phyloP scores from a whole-genome alignment of 2,797 vertebrate genomes.

The Pogoniulus pusillus region DNA sequence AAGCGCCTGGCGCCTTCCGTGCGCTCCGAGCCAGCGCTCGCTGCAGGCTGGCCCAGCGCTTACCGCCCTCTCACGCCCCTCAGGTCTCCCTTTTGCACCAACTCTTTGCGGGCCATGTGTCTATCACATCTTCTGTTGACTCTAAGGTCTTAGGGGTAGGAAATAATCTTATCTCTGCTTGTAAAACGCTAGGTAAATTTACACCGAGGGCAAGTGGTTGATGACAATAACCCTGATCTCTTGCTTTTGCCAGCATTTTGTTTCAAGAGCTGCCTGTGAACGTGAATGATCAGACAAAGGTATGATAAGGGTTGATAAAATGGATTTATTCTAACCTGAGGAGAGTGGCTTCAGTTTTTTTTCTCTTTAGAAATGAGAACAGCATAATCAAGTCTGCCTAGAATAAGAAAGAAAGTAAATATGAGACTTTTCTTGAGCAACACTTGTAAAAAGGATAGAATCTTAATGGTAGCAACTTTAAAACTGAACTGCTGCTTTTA shows the following conservation, averaged over 20 bases:
- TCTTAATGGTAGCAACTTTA: too few relatives aligned
- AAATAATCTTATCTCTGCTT: constrained; percentile 3
- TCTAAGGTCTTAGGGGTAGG: background rate
- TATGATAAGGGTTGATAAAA: background rate
- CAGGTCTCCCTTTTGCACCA: background rate
- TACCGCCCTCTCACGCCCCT: background rate
- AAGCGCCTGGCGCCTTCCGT: background rate
- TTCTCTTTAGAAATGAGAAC: background rate
- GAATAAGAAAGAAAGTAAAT: background rate
- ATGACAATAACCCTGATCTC: background rate
- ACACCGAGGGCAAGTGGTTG: background rate
- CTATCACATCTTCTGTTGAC: background rate
- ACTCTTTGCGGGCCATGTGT: background rate
- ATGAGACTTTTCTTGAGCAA: background rate
- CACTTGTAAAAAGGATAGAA: background rate
- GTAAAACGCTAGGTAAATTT: constrained; percentile 19
- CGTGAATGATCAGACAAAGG: background rate
- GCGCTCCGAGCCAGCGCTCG: fast-evolving
- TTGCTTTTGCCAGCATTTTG: background rate
- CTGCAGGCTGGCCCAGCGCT: background rate
- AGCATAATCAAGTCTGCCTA: background rate
- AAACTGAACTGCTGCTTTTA: background rate
- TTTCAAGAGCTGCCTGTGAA: background rate
- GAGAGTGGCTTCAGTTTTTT: too few relatives aligned
- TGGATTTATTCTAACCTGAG: background rate